Evolutionary conservation across 2,888 invertebrate genomes (phyloP), one percentile per base, ranked within the genome.

Genomic region (Nasonovia ribisnigri): DNA sequence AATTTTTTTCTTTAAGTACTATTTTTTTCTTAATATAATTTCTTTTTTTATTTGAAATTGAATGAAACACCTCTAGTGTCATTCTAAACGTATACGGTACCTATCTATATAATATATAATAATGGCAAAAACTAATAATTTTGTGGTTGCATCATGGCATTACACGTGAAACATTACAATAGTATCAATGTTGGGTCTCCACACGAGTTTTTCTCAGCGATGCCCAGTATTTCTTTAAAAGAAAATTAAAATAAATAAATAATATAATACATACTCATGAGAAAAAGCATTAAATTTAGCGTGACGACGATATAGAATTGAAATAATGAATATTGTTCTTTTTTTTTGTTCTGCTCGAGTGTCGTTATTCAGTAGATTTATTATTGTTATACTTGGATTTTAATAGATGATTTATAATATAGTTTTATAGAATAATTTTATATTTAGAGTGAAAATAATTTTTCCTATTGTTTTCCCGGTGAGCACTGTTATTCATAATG

Each of bases 251-350:
- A 13, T 10, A 60, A 60, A n/a, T n/a, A 67, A 67, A 67, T 67
- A 67, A 67, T 67, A 67, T 67, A 67, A 67, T 67, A 67, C 54
- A 5, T n/a, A 13, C 67, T 67, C 16, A n/a, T 11, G 67, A n/a
- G 67, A 67, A 67, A 67, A 67, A 67, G n/a, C 16, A 67, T n/a
- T 67, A n/a, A n/a, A 67, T 67, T 67, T 67, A n/a, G 67, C 67
- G n/a, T 67, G 67, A n/a, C 67, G 67, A n/a, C 67, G 67, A 51
- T 46, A n/a, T 60, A n/a, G 29, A 60, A n/a, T n/a, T 13, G 67
- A 67, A 67, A 67, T 67, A 67, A 67, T 60, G 46, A 60, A 60
- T n/a, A n/a, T n/a, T n/a, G 60, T 67, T 67, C 13, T n/a, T 67
- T 67, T 67, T 54, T 67, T 67, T n/a, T 67, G n/a, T 67, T 67